These are phyloP conservation scores for Leptura quadrifasciata DNA, from an alignment of 2,888 invertebrate genomes.

Conservation along the genomic window DNA sequence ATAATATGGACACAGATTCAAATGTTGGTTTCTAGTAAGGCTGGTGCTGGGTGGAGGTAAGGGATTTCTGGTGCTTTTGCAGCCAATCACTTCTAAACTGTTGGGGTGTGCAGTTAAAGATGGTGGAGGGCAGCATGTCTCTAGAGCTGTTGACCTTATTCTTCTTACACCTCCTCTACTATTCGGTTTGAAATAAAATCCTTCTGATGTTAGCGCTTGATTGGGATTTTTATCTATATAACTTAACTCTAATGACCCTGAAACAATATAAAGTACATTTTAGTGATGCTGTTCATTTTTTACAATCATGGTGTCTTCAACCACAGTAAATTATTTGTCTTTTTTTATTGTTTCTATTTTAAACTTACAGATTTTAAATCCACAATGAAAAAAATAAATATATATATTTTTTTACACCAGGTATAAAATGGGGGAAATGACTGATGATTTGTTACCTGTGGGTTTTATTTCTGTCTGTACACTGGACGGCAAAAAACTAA, in stretches of 20 bases:
- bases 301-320: background rate
- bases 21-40: slow-evolving; percentile 82
- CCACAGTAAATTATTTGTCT: too few species aligned
- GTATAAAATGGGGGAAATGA: too few species aligned
- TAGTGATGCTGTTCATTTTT: background rate
- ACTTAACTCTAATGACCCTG: slow-evolving; percentile 77
- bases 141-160: slow-evolving; percentile 83
- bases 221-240: slow-evolving; percentile 73
- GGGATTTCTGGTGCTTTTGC: slow-evolving; percentile 77
- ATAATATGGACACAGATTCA: slow-evolving; percentile 79
- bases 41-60: slow-evolving; percentile 84
- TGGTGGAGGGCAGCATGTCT: slow-evolving; percentile 81
- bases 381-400: too few species aligned
- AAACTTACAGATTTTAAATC: too few species aligned
- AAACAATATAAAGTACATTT: slow-evolving; percentile 61
- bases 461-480: slow-evolving; percentile 72
- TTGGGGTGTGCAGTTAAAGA: slow-evolving; percentile 88
- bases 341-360: too few species aligned
- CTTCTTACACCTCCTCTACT: slow-evolving; percentile 77
- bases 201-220: slow-evolving; percentile 68
- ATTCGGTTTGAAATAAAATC: slow-evolving; percentile 70
- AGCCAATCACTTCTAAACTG: slow-evolving; percentile 85
- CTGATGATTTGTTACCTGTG: slow-evolving; percentile 65
- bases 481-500: slow-evolving; percentile 74
- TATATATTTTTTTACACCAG: too few species aligned